Conservation (phyloP, 2,113 vertebrate species). For the Lanius ludovicianus region DNA sequence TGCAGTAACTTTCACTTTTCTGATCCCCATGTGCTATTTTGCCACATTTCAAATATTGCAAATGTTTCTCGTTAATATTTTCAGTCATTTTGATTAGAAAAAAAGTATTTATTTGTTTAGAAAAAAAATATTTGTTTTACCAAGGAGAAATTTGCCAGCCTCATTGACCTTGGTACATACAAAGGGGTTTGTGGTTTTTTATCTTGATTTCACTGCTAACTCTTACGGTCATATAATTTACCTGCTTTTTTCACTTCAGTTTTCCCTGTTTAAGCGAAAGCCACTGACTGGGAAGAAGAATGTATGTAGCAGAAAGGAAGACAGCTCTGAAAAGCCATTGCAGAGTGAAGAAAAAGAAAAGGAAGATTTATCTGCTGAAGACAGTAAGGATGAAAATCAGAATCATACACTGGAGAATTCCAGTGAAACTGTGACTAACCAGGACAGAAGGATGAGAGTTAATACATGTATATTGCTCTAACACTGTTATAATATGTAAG, state of each 20-base stretch:
- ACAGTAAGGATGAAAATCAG: slow-evolving; percentile 64
- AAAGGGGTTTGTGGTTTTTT: not conserved
- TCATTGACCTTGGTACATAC: not conserved
- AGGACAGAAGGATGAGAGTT: slow-evolving; percentile 64
- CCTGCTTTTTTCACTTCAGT: slow-evolving; percentile 56
- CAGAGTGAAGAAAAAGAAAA: slow-evolving; percentile 49
- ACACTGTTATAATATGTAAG: slow-evolving; percentile 6
- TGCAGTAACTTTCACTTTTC: not conserved
- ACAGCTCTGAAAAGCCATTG: slow-evolving; percentile 28
- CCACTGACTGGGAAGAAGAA: slow-evolving; percentile 58
- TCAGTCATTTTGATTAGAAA: not conserved
- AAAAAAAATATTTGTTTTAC: not conserved
- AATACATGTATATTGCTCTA: slow-evolving; percentile 69
- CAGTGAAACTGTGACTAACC: slow-evolving; percentile 33
- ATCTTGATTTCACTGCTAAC: not conserved
- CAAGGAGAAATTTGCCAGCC: not conserved
- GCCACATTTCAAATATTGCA: not conserved
- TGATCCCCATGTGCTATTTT: not conserved
- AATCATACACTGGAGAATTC: slow-evolving; percentile 49
- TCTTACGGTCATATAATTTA: not conserved
- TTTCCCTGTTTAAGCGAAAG: slow-evolving; percentile 73
- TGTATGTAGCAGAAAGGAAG: slow-evolving; percentile 38
- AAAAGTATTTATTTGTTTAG: not conserved
- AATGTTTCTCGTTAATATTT: not conserved
- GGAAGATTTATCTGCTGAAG: slow-evolving; percentile 39